These are phyloP conservation scores for Neria commutata DNA, from an alignment of 2,888 invertebrate genomes.

Conservation along the genomic window DNA sequence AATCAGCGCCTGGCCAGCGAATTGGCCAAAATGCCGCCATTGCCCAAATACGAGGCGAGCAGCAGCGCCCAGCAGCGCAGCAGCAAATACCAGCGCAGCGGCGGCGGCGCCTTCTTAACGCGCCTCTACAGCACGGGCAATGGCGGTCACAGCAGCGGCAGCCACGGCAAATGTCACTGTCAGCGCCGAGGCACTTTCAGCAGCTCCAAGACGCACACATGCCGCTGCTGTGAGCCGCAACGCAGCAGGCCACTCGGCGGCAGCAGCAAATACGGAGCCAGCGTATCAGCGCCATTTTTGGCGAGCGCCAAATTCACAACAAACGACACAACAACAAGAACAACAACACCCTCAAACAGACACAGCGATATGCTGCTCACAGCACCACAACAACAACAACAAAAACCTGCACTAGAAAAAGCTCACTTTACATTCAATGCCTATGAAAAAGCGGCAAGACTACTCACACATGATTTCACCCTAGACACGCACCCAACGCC, in stretches of 20 bases:
- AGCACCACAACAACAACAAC: constrained; percentile 11
- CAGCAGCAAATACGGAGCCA: not conserved
- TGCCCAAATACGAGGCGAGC: constrained; percentile 39
- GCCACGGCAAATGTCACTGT: constrained; percentile 31
- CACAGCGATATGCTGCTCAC: too few species aligned
- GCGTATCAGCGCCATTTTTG: not conserved
- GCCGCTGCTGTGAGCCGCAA: not conserved
- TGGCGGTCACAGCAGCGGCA: constrained; percentile 18
- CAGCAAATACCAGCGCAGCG: not conserved
- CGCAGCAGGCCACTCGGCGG: not conserved
- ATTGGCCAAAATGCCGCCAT: constrained; percentile 53
- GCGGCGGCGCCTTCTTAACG: not conserved
- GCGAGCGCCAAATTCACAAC: not conserved
- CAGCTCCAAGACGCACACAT: not conserved
- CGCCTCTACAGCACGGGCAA: constrained; percentile 17
- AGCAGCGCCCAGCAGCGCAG: constrained; percentile 6
- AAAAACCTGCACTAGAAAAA: constrained; percentile 15
- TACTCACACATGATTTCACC: constrained; percentile 41
- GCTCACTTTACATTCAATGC: too few species aligned
- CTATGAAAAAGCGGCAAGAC: too few species aligned
- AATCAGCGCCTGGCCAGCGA: constrained; percentile 48
- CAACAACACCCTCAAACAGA: constrained; percentile 26
- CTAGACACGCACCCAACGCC: constrained; percentile 44
- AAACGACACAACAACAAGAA: constrained; percentile 18
- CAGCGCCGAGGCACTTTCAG: constrained; percentile 36